A percentile compares a stretch with the other conserved stretches of the same genome.
These are phyloP conservation scores for Anas acuta DNA, from an alignment of 2,797 vertebrate species.

Conservation along the genomic window DNA sequence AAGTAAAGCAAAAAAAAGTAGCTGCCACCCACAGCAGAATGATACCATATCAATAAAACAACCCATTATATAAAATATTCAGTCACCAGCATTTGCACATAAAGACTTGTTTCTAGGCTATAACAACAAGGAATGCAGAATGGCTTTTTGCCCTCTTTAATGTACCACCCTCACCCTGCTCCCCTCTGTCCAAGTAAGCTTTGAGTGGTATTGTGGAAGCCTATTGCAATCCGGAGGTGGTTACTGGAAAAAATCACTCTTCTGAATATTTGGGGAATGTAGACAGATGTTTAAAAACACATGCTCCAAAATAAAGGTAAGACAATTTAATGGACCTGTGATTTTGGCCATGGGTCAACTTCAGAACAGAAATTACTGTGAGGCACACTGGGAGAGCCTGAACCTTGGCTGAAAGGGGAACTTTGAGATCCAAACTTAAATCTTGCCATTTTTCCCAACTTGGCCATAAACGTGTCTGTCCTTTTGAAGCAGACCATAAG, in stretches of 20 bases:
- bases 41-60: not conserved
- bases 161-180: not conserved
- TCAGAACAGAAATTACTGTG: not conserved
- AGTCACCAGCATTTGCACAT: not conserved
- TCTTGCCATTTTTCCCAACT: not conserved
- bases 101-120: not conserved
- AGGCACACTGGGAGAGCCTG: not conserved
- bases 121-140: not conserved
- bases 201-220: not conserved
- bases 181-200: not conserved
- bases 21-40: not conserved
- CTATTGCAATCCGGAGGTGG: not conserved
- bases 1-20: not conserved
- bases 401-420: not conserved
- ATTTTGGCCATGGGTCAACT: not conserved
- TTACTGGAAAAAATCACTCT: not conserved
- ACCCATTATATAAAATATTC: not conserved
- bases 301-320: not conserved
- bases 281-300: not conserved
- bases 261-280: not conserved
- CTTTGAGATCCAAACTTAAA: not conserved
- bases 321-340: not conserved
- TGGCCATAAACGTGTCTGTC: not conserved
- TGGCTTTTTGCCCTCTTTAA: not conserved
- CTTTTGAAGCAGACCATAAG: not conserved